Conservation (phyloP, 2,113 vertebrate species). For the Dendrocopos noguchii region DNA sequence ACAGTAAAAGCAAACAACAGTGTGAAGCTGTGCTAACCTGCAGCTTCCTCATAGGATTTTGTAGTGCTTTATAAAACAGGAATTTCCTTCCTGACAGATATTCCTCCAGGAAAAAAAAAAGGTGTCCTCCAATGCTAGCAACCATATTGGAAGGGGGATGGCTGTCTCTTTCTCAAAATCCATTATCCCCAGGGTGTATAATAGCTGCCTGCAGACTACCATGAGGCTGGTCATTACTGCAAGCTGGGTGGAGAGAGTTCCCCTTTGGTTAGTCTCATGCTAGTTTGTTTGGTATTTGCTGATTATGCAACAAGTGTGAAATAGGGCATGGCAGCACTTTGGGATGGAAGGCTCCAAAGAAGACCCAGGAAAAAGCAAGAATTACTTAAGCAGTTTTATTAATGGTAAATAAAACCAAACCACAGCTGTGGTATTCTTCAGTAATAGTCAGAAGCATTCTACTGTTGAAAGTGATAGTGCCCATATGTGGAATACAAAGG, state of each 20-base stretch:
- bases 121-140: neutral
- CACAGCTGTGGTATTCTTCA: neutral
- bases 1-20: constrained; percentile 35
- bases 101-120: neutral
- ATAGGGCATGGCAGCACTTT: fast-evolving
- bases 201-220: neutral
- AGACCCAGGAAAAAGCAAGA: neutral
- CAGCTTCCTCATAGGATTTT: neutral
- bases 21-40: neutral
- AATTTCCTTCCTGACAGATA: neutral
- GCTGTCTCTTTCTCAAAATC: neutral
- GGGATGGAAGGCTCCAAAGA: neutral
- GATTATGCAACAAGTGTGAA: constrained; percentile 20
- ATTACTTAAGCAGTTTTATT: neutral
- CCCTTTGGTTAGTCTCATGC: neutral
- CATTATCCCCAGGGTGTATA: neutral
- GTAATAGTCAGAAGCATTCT: neutral
- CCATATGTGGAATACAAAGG: neutral
- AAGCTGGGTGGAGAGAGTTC: neutral
- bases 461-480: neutral
- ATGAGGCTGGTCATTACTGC: neutral
- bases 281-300: neutral
- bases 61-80: neutral
- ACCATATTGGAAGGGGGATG: neutral
- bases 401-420: neutral